Base-by-base conservation (phyloP, 35 echinoderm and acorn worm genomes). In the Acanthaster planci region DNA sequence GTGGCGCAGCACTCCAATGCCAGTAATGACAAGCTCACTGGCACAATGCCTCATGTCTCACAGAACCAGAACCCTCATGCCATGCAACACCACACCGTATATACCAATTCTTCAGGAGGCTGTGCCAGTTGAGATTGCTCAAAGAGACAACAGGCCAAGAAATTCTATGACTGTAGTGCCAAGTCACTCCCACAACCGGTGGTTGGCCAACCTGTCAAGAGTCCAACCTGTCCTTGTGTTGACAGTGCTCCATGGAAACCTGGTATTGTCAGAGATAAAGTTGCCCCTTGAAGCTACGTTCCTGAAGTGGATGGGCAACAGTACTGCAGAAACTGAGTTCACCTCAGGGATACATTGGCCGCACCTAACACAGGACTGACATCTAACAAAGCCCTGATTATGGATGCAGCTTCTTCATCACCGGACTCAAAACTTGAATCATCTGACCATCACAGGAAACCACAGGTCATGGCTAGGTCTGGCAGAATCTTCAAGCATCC, bases 1-100 rank as follows among this genome's bases (percentile, higher is more conserved):
- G 5, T 90, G 87, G 77, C 79, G 87, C 76, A 94, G 90, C 76
- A 92, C 84, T 22, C 77, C 85, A 31, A 92, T 78, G 32, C 85
- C 76, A 22, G 67, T 84, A 29, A 37, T 91, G 40, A 55, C 42
- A 18, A 87, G 84, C 39, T 92, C 78, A 17, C 83, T 78, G 37
- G 79, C 78, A 44, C 90, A 86, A 51, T 37, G 79, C 31, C 29
- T 89, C 38, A 82, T 89, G 60, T 44, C 15, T 47, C 39, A 55
- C 19, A 54, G 78, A 32, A 89, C 78, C 39, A 64, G 87, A 82
- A 82, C 87, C 12, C 60, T 81, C n/a, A 37, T 81, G 12, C 44
- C 78, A 4, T 50, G 23, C 44, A 81, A 26, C 10, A 17, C 19
- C 78, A 31, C 78, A 39, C 36, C 38, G 76, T 26, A 50, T 0